phyloP scores from a whole-genome alignment of 2,888 invertebrate genomes.

The Eupithecia inturbata region DNA sequence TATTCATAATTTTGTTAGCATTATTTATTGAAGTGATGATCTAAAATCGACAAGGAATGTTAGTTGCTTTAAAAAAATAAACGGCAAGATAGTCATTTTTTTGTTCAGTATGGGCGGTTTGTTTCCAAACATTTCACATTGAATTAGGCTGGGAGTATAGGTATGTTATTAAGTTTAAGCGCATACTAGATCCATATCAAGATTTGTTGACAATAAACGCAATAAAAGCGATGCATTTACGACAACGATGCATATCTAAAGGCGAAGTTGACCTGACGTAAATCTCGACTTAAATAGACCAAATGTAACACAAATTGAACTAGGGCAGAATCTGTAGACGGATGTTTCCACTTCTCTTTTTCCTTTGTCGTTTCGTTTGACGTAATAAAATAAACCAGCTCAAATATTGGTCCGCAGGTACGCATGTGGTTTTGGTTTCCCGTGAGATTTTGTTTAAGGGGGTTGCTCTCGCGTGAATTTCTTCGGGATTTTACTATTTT shows the following conservation, averaged over 20 bases:
- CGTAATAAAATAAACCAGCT: neutral
- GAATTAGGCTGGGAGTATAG: neutral
- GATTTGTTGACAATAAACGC: constrained; percentile 15
- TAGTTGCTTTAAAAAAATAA: no score
- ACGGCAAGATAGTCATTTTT: no score
- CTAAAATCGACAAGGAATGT: no score
- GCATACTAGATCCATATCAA: neutral
- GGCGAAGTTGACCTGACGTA: constrained; percentile 26
- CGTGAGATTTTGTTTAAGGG: no score
- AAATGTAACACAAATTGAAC: constrained; percentile 14
- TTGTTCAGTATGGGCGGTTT: neutral
- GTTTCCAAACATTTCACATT: neutral
- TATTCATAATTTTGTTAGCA: no score
- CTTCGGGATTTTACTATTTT: no score
- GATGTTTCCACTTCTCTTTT: constrained; percentile 4
- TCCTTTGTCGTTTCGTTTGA: neutral
- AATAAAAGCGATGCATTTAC: constrained; percentile 16
- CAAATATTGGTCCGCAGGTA: no score
- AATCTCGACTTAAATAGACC: constrained; percentile 15
- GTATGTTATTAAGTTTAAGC: neutral
- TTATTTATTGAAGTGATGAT: no score
- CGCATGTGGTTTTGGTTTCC: no score
- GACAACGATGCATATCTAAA: constrained; percentile 8
- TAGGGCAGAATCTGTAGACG: neutral
- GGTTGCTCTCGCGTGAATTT: no score